Evolutionary conservation across 2,113 vertebrate genomes (phyloP).

Genomic region (Clarias macrocephalus): DNA sequence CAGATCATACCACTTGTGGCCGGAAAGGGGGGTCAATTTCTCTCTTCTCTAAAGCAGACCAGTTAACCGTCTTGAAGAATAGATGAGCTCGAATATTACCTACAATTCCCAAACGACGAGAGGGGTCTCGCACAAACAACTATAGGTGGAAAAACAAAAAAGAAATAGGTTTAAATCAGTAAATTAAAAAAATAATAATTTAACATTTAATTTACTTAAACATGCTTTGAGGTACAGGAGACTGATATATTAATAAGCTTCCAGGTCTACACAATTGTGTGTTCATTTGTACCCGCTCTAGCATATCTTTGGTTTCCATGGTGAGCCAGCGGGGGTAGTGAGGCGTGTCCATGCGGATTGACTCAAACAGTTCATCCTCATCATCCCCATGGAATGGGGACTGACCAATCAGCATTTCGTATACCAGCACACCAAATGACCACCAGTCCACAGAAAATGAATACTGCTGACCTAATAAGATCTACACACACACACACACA

Average conservation of each 20-base stretch:
- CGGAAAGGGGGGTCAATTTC: conserved; percentile 86
- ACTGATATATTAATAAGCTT: background rate
- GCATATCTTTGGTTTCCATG: conserved; percentile 86
- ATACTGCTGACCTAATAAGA: conserved; percentile 88
- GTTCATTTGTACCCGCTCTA: conserved; percentile 81
- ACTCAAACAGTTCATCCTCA: conserved; percentile 96
- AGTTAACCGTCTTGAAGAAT: conserved; percentile 93
- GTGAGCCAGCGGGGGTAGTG: conserved; percentile 94
- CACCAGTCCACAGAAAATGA: conserved; percentile 98
- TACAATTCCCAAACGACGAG: conserved; percentile 82
- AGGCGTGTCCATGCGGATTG: conserved; percentile 87
- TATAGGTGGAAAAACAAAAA: conserved; percentile 62
- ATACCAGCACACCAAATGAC: conserved; percentile 95
- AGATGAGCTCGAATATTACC: conserved; percentile 82
- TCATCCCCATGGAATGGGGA: conserved; percentile 96
- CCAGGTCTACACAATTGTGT: background rate
- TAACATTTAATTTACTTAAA: background rate
- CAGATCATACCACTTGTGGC: conserved; percentile 89
- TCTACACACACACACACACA: conserved; percentile 69
- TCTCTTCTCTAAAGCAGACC: conserved; percentile 82
- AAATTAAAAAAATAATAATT: background rate
- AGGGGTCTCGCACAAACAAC: conserved; percentile 90
- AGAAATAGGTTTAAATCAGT: background rate
- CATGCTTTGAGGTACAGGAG: background rate
- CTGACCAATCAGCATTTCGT: conserved; percentile 97